phyloP scores from a whole-genome alignment of 2,797 vertebrate species.

The Hydrolagus colliei region DNA sequence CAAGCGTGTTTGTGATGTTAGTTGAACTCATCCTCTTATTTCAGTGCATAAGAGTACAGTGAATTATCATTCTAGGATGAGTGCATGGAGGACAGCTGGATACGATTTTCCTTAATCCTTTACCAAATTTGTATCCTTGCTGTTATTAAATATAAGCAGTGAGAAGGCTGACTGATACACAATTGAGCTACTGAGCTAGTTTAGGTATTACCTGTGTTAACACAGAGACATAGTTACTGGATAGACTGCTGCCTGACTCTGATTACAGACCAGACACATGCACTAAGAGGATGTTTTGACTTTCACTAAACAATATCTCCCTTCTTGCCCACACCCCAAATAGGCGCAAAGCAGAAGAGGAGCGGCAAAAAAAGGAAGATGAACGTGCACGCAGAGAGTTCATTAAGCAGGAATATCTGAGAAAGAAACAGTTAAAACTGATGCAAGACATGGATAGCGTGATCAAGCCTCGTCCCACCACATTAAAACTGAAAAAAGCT shows the following conservation, averaged over 20 bases:
- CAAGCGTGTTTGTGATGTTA: not conserved
- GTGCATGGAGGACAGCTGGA: not conserved
- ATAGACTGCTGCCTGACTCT: not conserved
- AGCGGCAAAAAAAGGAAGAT: constrained; percentile 88
- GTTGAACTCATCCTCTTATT: not conserved
- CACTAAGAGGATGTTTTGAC: not conserved
- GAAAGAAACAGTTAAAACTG: constrained; percentile 93
- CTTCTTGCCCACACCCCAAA: constrained; percentile 33
- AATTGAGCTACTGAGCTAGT: no score
- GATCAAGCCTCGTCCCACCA: constrained; percentile 72
- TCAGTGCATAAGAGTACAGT: not conserved
- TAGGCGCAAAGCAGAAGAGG: constrained; percentile 89
- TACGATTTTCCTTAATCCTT: not conserved
- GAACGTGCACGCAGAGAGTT: constrained; percentile 85
- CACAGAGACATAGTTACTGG: no score
- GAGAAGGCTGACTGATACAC: no score
- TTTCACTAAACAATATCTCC: not conserved
- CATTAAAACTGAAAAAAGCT: constrained; percentile 71
- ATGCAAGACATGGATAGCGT: constrained; percentile 92
- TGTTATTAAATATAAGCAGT: not conserved
- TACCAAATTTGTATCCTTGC: not conserved
- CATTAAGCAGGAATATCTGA: constrained; percentile 91
- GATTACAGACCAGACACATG: no score
- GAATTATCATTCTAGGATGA: no score
- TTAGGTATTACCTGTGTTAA: not conserved